A percentile compares a stretch with the other conserved stretches of the same genome.
Conservation (phyloP, 2,888 invertebrate species). For the Spodoptera picta region DNA sequence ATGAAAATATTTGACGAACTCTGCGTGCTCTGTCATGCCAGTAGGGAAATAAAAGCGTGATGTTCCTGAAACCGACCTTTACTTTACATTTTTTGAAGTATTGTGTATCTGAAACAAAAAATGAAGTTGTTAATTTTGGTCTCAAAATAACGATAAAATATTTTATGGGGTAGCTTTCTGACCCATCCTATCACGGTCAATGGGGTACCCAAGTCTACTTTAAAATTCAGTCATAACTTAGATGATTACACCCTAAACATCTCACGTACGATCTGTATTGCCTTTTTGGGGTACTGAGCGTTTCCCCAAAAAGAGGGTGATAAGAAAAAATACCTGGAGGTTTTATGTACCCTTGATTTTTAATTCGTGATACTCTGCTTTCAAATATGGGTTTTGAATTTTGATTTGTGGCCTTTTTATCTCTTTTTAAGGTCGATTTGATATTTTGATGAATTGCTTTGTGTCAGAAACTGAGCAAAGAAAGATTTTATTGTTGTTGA, state of each 20-base stretch:
- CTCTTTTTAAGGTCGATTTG: too few relatives aligned
- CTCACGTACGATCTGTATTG: slow-evolving; percentile 87
- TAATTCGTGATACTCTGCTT: neutral
- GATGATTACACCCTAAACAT: slow-evolving; percentile 73
- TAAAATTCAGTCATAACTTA: slow-evolving; percentile 80
- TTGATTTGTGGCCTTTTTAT: too few relatives aligned
- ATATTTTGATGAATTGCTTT: too few relatives aligned
- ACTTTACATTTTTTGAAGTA: slow-evolving; percentile 13
- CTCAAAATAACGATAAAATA: slow-evolving; percentile 23
- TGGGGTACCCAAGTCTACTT: slow-evolving; percentile 61
- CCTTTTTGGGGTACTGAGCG: slow-evolving; percentile 72
- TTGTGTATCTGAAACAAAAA: slow-evolving; percentile 22
- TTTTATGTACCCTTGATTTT: slow-evolving; percentile 13
- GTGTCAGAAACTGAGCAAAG: too few relatives aligned
- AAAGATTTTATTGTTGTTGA: too few relatives aligned
- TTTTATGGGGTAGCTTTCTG: slow-evolving; percentile 66
- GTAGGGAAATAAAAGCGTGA: too few relatives aligned
- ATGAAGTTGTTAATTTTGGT: slow-evolving; percentile 18
- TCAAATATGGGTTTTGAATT: too few relatives aligned
- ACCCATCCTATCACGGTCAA: slow-evolving; percentile 64
- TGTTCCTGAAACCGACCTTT: too few relatives aligned
- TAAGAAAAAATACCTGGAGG: slow-evolving; percentile 69
- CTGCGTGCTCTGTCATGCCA: too few relatives aligned
- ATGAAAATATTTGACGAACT: too few relatives aligned
- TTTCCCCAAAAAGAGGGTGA: slow-evolving; percentile 71